Evolutionary conservation across 2,797 vertebrate genomes (phyloP).

Genomic region (Harpagifer antarcticus): DNA sequence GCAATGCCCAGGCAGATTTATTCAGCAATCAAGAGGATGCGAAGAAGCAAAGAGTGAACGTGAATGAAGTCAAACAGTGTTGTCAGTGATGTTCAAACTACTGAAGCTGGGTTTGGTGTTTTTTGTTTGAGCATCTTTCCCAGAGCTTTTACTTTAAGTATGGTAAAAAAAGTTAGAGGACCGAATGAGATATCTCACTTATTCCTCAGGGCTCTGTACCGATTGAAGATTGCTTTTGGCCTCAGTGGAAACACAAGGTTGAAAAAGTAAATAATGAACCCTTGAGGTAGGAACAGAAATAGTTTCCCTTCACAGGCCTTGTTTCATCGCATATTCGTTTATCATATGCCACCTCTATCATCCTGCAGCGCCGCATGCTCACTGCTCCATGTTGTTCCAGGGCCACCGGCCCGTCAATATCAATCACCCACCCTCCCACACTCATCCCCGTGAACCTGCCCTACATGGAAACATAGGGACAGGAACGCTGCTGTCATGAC

Average conservation of each 20-base stretch:
- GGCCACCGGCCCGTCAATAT: conserved; percentile 57
- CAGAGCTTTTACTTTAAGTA: conserved; percentile 23
- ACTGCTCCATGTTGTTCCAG: conserved; percentile 42
- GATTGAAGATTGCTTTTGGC: conserved; percentile 36
- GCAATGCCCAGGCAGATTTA: conserved; percentile 64
- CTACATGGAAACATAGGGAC: conserved; percentile 55
- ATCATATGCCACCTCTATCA: conserved; percentile 68
- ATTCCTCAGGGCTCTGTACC: conserved; percentile 13
- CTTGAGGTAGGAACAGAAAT: conserved; percentile 56
- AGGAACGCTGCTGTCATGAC: conserved; percentile 52
- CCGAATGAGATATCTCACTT: conserved; percentile 24
- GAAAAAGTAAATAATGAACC: conserved; percentile 56
- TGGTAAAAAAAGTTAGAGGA: conserved; percentile 36
- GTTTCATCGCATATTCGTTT: conserved; percentile 72
- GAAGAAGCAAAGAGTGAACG: conserved; percentile 49
- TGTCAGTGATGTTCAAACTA: conserved; percentile 45
- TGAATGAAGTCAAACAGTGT: conserved; percentile 51
- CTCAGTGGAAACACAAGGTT: conserved; percentile 33
- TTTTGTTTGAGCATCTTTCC: conserved; percentile 31
- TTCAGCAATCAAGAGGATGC: conserved; percentile 64
- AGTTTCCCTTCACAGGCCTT: conserved; percentile 65
- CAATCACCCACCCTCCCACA: conserved; percentile 75
- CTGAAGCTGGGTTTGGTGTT: conserved; percentile 28
- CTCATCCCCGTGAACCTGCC: conserved; percentile 57
- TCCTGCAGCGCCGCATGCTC: conserved; percentile 50